phyloP scores from a whole-genome alignment of 2,113 vertebrate species.

The Micronycteris hirsuta region DNA sequence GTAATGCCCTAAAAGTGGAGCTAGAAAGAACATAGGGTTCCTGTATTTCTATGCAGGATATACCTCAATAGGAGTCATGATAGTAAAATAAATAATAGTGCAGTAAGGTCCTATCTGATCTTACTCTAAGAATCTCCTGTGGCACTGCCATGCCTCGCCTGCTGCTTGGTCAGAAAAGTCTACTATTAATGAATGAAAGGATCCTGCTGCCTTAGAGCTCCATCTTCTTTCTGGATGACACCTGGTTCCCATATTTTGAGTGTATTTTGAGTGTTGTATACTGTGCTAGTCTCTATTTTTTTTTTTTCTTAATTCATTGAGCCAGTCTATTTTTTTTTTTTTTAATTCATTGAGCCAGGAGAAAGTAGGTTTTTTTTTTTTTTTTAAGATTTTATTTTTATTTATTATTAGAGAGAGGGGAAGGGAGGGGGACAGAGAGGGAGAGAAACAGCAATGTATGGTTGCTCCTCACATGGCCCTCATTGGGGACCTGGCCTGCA shows the following conservation, averaged over 20 bases:
- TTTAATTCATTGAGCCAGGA: background rate
- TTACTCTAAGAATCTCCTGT: background rate
- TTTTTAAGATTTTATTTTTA: no score
- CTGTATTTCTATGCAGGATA: background rate
- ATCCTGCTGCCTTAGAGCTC: background rate
- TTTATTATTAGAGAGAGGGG: no score
- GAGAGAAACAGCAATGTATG: no score
- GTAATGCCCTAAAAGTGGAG: background rate
- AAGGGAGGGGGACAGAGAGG: no score
- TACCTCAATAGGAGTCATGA: background rate
- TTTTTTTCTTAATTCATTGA: background rate
- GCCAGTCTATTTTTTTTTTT: background rate
- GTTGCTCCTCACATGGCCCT: no score
- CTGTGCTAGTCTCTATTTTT: background rate
- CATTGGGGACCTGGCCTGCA: no score
- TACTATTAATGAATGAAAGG: background rate
- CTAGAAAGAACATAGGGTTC: background rate
- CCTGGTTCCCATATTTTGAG: background rate
- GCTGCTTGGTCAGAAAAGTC: background rate
- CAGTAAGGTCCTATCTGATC: background rate
- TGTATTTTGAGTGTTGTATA: background rate
- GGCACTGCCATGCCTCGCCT: background rate
- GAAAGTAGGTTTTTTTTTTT: background rate
- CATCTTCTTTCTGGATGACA: background rate
- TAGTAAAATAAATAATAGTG: background rate